Conservation (phyloP, 2,797 vertebrate species). For the Pygocentrus nattereri region DNA sequence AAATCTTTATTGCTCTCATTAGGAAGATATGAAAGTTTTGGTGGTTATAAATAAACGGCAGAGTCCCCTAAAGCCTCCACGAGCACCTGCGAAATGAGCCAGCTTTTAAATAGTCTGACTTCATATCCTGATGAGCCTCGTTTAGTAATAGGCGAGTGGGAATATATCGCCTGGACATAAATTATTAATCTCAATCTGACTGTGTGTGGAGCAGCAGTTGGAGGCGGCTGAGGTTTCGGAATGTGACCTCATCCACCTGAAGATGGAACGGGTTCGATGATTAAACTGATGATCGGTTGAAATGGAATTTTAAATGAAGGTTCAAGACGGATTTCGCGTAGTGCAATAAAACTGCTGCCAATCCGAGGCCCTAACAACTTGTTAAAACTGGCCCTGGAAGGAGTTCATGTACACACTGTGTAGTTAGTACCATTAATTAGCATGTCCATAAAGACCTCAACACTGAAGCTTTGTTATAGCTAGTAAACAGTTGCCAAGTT, state of each 20-base stretch:
- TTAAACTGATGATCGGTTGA: slow-evolving; percentile 34
- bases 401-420: too few species aligned
- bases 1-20: slow-evolving; percentile 22
- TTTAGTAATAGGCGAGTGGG: slow-evolving; percentile 47
- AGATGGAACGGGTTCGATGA: slow-evolving; percentile 24
- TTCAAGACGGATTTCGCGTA: not conserved
- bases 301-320: slow-evolving; percentile 47
- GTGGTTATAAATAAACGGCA: slow-evolving; percentile 39
- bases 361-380: not conserved
- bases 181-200: slow-evolving; percentile 52
- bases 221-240: slow-evolving; percentile 11
- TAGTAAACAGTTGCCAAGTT: too few species aligned
- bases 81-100: slow-evolving; percentile 32
- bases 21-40: not conserved
- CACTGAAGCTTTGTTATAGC: too few species aligned
- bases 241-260: slow-evolving; percentile 36
- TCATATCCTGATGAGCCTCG: slow-evolving; percentile 52
- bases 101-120: slow-evolving; percentile 51
- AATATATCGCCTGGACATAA: slow-evolving; percentile 46
- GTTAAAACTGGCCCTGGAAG: not conserved
- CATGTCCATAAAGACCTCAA: too few species aligned
- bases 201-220: slow-evolving; percentile 23
- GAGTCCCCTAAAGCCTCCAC: slow-evolving; percentile 37
- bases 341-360: not conserved
- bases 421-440: too few species aligned